These are phyloP conservation scores for Oncorhynchus gorbuscha DNA, from an alignment of 2,113 vertebrate genomes.

Conservation along the genomic window DNA sequence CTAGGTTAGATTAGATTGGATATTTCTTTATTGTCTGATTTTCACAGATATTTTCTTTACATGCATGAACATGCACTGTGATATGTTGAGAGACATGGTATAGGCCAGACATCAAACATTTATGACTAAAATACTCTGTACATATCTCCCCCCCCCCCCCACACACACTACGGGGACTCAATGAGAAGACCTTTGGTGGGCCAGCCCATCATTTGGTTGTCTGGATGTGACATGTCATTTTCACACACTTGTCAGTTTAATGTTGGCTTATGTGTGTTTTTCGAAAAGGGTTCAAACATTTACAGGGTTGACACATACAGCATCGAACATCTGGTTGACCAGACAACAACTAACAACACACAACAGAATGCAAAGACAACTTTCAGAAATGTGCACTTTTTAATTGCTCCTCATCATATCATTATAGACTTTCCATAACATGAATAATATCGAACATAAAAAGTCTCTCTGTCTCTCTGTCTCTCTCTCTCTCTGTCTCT, in stretches of 20 bases:
- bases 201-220: slow-evolving; percentile 70
- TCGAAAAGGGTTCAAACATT: neutral
- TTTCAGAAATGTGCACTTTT: too few relatives aligned
- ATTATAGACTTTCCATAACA: too few relatives aligned
- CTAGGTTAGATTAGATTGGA: too few relatives aligned
- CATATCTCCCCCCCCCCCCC: neutral
- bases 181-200: slow-evolving; percentile 54
- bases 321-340: neutral
- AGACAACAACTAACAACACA: neutral
- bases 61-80: too few relatives aligned
- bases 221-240: slow-evolving; percentile 68
- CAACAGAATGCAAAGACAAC: too few relatives aligned
- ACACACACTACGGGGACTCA: slow-evolving; percentile 33
- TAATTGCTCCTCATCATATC: too few relatives aligned
- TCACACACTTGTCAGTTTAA: slow-evolving; percentile 58
- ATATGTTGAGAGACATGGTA: too few relatives aligned
- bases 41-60: too few relatives aligned
- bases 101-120: too few relatives aligned
- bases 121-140: too few relatives aligned
- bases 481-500: neutral
- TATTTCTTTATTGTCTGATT: too few relatives aligned
- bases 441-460: too few relatives aligned
- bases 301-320: slow-evolving; percentile 3
- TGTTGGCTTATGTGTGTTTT: slow-evolving; percentile 68
- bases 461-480: neutral